Base-by-base conservation (phyloP, 2,888 invertebrate genomes). In the Augochlorella aurata region DNA sequence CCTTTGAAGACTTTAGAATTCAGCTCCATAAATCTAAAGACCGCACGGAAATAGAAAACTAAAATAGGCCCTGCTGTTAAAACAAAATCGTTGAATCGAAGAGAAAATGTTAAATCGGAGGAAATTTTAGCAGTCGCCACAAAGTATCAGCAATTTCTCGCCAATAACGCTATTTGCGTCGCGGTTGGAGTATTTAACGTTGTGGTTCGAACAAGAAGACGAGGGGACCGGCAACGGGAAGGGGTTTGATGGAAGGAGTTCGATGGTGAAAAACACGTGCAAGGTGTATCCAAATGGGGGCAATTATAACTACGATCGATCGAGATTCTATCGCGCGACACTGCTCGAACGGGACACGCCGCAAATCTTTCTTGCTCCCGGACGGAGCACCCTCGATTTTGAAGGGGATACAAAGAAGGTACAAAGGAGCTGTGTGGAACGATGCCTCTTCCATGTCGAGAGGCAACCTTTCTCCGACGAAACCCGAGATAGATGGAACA, bases 111-210 rank as follows among this genome's bases (percentile, higher is more conserved):
- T 38, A 38, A 38, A 61, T 2, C 12, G 24, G 1, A 14, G 58
- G 21, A 24, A 7, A 61, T 61, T 29, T 12, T 5, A 58, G 54
- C 9, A 16, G 16, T 61, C 61, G 61, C 14, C 24, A 47, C 29
- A 63, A 65, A 70, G 52, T 47, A 52, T 63, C 29, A 5, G 69
- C 72, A 76, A 81, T 75, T 68, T 65, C 70, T 67, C 68, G 73
- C 69, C 72, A 69, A 85, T 85, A 86, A 85, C 77, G 82, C 81
- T 75, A 85, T 86, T 87, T 85, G 82, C 79, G 66, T 76, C 76
- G 52, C 49, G 74, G 44, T 69, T 61, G 69, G 38, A 67, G 68
- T 76, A 71, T 66, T 84, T 67, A 52, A 71, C 66, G 68, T 50
- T 73, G 50, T 65, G 65, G 24, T 52, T 16, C 47, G 71, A 69